Conservation (phyloP, 30 jellyfish, hydroid and myxozoan genomes). For the Aurelia coerulea region DNA sequence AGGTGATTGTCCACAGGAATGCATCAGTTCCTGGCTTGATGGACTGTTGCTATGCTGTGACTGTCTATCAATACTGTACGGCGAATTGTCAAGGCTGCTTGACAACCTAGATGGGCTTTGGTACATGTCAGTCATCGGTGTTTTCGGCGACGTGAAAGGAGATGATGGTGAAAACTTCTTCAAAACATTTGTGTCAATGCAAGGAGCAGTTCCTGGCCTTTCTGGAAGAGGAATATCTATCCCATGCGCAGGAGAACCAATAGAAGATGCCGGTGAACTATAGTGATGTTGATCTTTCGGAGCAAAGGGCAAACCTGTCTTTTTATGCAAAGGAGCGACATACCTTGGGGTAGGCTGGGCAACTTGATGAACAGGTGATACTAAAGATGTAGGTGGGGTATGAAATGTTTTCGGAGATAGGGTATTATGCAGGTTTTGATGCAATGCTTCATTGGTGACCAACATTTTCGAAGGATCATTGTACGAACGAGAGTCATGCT, state of each 20-base stretch:
- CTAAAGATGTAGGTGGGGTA: neutral
- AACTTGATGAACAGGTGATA: conserved; percentile 9
- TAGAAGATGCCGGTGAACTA: conserved; percentile 14
- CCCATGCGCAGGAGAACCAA: conserved; percentile 15
- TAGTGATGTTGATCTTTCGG: conserved; percentile 19
- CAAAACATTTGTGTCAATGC: conserved; percentile 17
- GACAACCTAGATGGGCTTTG: conserved; percentile 1
- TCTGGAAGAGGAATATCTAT: conserved; percentile 25
- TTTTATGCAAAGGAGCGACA: conserved; percentile 11
- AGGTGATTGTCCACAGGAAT: conserved; percentile 19
- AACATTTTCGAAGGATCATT: neutral
- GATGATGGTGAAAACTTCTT: conserved; percentile 29
- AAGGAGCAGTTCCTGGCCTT: conserved; percentile 52
- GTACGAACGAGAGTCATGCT: conserved; percentile 1
- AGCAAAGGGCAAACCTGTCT: conserved; percentile 13
- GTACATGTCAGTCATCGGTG: conserved; percentile 3
- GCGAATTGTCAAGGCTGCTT: neutral
- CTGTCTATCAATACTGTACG: conserved; percentile 1
- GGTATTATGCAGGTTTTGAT: neutral
- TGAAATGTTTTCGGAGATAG: conserved; percentile 6
- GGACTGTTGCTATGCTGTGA: neutral
- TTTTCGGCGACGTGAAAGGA: conserved; percentile 33
- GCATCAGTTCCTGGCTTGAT: neutral
- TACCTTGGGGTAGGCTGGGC: neutral
- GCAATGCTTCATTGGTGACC: neutral